Evolutionary conservation across 2,888 invertebrate species (phyloP).

Genomic region (Auanema freiburgensis): DNA sequence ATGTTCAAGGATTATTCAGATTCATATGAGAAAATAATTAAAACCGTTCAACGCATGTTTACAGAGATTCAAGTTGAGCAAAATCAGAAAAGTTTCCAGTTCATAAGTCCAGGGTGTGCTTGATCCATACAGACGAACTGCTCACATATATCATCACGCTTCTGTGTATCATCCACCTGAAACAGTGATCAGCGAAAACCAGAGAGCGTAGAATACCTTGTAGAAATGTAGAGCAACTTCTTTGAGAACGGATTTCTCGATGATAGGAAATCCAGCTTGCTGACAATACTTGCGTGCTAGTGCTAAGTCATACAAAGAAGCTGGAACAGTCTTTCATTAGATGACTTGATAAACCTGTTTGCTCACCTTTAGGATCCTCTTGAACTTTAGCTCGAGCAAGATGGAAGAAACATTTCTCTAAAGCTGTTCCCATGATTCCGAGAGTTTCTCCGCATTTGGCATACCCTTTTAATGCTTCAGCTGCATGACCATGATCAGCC

Average conservation of each 20-base stretch:
- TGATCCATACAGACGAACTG: conserved; percentile 12
- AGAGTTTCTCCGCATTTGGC: no score
- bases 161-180: conserved; percentile 3
- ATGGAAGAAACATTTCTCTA: no score
- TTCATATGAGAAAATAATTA: background rate
- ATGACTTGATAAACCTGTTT: background rate
- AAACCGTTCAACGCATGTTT: background rate
- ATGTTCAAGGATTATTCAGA: background rate
- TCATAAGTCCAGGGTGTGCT: conserved; percentile 12
- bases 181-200: background rate
- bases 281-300: conserved; percentile 2
- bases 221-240: background rate
- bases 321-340: conserved; percentile 9
- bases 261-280: conserved; percentile 16
- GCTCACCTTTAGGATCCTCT: background rate
- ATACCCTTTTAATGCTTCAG: no score
- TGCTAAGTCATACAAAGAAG: conserved; percentile 1
- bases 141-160: conserved; percentile 4
- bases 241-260: conserved; percentile 24
- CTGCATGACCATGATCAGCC: no score
- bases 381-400: background rate
- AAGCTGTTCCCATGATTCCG: no score
- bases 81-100: conserved; percentile 10
- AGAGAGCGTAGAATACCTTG: background rate
- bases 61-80: background rate